A percentile compares a stretch with the other conserved stretches of the same genome.
phyloP scores from a whole-genome alignment of 2,113 vertebrate species.

The Canis aureus region DNA sequence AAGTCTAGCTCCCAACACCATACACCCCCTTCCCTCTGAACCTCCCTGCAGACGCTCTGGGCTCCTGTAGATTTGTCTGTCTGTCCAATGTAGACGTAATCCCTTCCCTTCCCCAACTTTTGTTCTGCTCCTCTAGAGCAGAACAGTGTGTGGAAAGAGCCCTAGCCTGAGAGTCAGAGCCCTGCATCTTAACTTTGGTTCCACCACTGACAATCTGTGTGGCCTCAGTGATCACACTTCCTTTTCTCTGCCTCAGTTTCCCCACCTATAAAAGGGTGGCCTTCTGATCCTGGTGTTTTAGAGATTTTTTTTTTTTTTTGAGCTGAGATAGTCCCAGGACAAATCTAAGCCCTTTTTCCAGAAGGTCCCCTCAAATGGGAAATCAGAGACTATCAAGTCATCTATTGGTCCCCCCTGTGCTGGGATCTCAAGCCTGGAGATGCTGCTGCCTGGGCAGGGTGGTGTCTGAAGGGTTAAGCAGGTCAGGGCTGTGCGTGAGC shows the following conservation, averaged over 20 bases:
- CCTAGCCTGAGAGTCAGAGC: background rate
- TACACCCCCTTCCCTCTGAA: accelerated
- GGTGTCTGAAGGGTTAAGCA: constrained; percentile 73
- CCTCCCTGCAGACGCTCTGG: background rate
- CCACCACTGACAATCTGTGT: background rate
- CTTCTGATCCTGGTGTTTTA: background rate
- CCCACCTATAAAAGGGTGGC: background rate
- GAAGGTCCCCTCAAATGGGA: background rate
- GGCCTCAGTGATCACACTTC: background rate
- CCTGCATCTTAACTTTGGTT: background rate
- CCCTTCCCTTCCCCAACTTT: background rate
- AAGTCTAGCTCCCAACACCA: background rate
- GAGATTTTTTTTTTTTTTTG: background rate
- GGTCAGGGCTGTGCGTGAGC: background rate
- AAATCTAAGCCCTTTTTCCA: constrained; percentile 28
- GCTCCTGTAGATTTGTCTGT: background rate
- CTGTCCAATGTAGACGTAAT: background rate
- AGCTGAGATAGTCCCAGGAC: background rate
- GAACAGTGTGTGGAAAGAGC: background rate
- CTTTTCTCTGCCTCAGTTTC: constrained; percentile 25
- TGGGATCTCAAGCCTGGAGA: background rate
- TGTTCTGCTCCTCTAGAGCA: background rate
- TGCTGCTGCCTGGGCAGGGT: background rate
- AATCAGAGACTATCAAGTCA: background rate
- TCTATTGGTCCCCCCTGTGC: background rate